These are phyloP conservation scores for Acronicta aceris DNA, from an alignment of 2,888 invertebrate genomes.

Conservation along the genomic window DNA sequence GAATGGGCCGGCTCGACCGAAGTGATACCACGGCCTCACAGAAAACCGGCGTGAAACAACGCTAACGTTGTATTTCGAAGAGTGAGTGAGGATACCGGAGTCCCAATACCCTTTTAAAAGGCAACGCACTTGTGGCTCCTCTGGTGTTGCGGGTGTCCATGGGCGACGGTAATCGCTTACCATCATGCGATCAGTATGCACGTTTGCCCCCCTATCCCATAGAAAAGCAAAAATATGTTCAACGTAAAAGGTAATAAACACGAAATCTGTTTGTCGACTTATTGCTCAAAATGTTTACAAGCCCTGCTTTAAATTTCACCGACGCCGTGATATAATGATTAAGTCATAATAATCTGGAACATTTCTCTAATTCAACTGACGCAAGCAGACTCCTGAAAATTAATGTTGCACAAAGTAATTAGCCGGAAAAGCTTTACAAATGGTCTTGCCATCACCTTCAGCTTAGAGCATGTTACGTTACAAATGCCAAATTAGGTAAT, in stretches of 20 bases:
- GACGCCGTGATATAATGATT: slow-evolving; percentile 33
- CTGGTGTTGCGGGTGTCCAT: no score
- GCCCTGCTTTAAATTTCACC: slow-evolving; percentile 35
- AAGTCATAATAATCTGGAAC: slow-evolving; percentile 53
- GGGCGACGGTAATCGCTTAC: no score
- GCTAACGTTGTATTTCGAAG: no score
- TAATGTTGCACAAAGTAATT: slow-evolving; percentile 61
- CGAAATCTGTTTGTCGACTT: slow-evolving; percentile 21
- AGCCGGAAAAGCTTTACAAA: slow-evolving; percentile 57
- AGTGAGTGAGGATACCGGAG: no score
- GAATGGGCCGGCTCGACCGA: no score
- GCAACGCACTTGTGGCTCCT: no score
- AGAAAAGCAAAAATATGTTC: slow-evolving; percentile 12
- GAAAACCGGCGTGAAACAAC: no score
- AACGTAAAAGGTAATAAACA: slow-evolving; percentile 26
- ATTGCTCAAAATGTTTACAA: slow-evolving; percentile 46
- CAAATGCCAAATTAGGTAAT: slow-evolving; percentile 25
- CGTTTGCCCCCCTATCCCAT: no score
- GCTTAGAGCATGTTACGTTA: slow-evolving; percentile 37
- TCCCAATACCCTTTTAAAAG: no score
- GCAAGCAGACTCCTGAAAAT: slow-evolving; percentile 49
- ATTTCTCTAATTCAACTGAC: slow-evolving; percentile 50
- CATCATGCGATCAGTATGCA: no score
- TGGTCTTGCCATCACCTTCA: slow-evolving; percentile 52
- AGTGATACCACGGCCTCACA: no score